Percentiles rank a stretch among this genome's conserved stretches.
phyloP scores from a whole-genome alignment of 1,140 invertebrate genomes.

The Drosophila takahashii region DNA sequence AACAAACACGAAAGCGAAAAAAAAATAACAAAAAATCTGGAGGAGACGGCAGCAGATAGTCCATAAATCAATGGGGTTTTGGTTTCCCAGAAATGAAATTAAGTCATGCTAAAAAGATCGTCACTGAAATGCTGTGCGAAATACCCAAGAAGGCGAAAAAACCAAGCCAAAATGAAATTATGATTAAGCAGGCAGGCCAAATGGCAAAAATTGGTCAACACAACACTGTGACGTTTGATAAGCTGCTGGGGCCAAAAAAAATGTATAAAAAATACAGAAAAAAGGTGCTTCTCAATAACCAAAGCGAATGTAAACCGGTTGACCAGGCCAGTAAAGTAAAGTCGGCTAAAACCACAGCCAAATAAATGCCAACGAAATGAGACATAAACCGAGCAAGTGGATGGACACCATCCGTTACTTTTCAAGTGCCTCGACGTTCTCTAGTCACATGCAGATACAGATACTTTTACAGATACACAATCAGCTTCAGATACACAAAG shows the following conservation, averaged over 20 bases:
- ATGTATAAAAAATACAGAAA: slow-evolving; percentile 1
- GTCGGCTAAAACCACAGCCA: slow-evolving; percentile 54
- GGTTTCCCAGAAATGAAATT: slow-evolving; percentile 32
- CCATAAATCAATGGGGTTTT: slow-evolving; percentile 40
- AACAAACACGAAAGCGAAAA: slow-evolving; percentile 19
- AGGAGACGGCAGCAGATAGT: neutral
- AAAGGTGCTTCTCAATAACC: slow-evolving; percentile 5
- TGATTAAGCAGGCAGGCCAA: slow-evolving; percentile 43
- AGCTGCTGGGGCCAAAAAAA: slow-evolving; percentile 27
- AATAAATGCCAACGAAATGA: slow-evolving; percentile 74
- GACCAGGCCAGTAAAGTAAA: slow-evolving; percentile 31
- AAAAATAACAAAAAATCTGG: slow-evolving; percentile 8
- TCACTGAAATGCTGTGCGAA: slow-evolving; percentile 3
- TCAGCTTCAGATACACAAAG: slow-evolving; percentile 20
- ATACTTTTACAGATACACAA: slow-evolving; percentile 17
- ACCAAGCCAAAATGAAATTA: slow-evolving; percentile 33
- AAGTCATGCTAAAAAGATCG: slow-evolving; percentile 15
- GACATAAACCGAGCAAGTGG: slow-evolving; percentile 52
- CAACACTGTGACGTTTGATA: slow-evolving; percentile 48
- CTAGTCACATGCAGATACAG: slow-evolving; percentile 51
- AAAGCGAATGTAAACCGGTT: slow-evolving; percentile 60
- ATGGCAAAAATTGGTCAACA: slow-evolving; percentile 43
- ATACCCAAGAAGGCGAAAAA: slow-evolving; percentile 5
- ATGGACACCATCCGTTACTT: slow-evolving; percentile 57
- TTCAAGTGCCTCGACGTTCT: slow-evolving; percentile 42